phyloP scores from a whole-genome alignment of 2,888 invertebrate species.

The Synergus itoensis region DNA sequence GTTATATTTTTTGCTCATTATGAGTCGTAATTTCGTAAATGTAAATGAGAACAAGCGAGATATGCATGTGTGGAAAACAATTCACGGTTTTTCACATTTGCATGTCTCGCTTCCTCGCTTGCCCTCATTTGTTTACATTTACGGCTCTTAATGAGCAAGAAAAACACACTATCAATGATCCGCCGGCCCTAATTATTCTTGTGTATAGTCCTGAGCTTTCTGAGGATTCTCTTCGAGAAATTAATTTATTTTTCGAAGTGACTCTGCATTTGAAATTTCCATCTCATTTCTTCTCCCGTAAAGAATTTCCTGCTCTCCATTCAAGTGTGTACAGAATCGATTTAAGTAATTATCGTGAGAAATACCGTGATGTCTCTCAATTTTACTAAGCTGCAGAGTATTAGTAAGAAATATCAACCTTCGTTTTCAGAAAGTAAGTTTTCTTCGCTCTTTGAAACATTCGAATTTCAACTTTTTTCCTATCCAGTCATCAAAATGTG shows the following conservation, averaged over 20 bases:
- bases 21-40: too few relatives aligned
- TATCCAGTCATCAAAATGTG: not conserved
- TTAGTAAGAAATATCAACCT: constrained; percentile 14
- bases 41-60: too few relatives aligned
- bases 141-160: too few relatives aligned
- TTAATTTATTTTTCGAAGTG: not conserved
- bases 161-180: too few relatives aligned
- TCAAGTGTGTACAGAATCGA: constrained; percentile 15
- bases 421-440: not conserved
- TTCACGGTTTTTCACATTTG: too few relatives aligned
- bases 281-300: not conserved
- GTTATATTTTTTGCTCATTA: too few relatives aligned
- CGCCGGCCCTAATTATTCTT: too few relatives aligned
- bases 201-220: too few relatives aligned
- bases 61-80: too few relatives aligned
- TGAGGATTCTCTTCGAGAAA: too few relatives aligned
- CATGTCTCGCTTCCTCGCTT: too few relatives aligned
- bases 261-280: constrained; percentile 5
- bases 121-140: too few relatives aligned
- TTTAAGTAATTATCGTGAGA: constrained; percentile 31
- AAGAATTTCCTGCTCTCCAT: constrained; percentile 2
- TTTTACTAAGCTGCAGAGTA: not conserved
- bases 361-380: not conserved
- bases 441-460: not conserved
- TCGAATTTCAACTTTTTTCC: not conserved